Conservation (phyloP, 1,140 invertebrate genomes). For the Palaemon carinicauda region DNA sequence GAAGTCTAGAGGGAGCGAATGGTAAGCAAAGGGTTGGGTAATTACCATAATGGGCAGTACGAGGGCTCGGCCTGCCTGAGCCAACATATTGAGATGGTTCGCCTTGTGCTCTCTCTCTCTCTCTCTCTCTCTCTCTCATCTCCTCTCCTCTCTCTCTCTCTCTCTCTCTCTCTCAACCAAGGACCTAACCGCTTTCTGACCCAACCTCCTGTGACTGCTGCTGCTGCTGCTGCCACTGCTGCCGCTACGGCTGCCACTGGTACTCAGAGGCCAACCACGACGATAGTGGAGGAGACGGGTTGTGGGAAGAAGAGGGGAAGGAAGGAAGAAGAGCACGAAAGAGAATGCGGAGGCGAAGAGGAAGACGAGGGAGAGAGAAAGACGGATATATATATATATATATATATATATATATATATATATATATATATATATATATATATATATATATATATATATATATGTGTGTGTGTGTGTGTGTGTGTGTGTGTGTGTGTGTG, state of each 20-base stretch:
- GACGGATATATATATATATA: neutral
- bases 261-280: neutral
- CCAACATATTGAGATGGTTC: conserved; percentile 32
- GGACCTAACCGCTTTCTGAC: neutral
- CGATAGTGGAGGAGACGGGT: neutral
- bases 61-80: neutral
- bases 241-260: neutral
- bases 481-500: neutral
- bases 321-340: neutral
- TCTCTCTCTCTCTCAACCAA: neutral
- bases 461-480: neutral
- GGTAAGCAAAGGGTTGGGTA: conserved; percentile 40
- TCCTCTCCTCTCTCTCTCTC: too few relatives aligned
- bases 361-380: neutral
- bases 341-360: neutral
- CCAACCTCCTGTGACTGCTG: neutral
- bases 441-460: neutral
- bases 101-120: neutral
- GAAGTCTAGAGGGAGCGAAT: neutral
- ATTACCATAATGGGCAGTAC: conserved; percentile 45
- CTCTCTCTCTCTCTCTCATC: too few relatives aligned
- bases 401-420: neutral
- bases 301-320: neutral
- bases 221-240: neutral
- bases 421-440: neutral